phyloP scores from a whole-genome alignment of 2,797 vertebrate species.

The Buceros bicornis region DNA sequence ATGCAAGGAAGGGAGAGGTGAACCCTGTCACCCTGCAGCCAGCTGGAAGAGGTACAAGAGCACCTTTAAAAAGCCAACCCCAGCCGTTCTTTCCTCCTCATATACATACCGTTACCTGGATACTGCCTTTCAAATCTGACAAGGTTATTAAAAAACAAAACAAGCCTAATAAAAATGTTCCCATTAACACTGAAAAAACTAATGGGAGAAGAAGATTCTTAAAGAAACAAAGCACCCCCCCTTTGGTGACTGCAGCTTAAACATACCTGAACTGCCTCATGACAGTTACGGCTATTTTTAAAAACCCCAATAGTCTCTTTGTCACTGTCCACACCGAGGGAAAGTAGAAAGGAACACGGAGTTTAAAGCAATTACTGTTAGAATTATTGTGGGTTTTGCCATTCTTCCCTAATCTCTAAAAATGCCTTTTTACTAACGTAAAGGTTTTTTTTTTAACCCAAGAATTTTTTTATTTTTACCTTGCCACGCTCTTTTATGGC shows the following conservation, averaged over 20 bases:
- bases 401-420: constrained; percentile 14
- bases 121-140: constrained; percentile 60
- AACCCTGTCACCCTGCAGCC: background rate
- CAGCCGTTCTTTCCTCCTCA: constrained; percentile 34
- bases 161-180: constrained; percentile 61
- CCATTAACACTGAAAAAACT: constrained; percentile 22
- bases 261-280: background rate
- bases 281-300: background rate
- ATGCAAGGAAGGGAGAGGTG: background rate
- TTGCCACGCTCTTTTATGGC: background rate
- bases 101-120: constrained; percentile 62
- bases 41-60: constrained; percentile 44
- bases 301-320: background rate
- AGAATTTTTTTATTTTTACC: constrained; percentile 36
- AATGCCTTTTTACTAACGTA: background rate
- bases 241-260: background rate
- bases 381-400: background rate
- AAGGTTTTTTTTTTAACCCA: background rate
- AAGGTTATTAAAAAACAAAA: constrained; percentile 57
- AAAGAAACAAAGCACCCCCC: constrained; percentile 36
- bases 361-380: constrained; percentile 24
- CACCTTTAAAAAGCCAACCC: background rate
- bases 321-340: background rate
- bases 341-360: background rate
- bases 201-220: constrained; percentile 41